Evolutionary conservation across 2,113 vertebrate species (phyloP), one percentile per base, ranked within the genome.

Genomic region (Amia ocellicauda): DNA sequence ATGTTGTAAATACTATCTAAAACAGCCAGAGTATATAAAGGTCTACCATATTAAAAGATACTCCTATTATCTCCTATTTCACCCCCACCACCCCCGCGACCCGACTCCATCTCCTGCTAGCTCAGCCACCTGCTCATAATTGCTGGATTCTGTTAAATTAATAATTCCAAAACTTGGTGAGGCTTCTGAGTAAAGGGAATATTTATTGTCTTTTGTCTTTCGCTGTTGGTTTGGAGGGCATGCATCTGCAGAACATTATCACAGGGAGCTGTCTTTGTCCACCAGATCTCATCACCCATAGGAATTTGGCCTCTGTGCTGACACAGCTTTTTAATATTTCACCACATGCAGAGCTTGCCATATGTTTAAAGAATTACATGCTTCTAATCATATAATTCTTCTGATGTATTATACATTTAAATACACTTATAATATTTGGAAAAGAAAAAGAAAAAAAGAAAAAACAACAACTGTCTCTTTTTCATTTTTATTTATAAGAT

Each of bases 281-380:
- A 20, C n/a, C 47, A 47, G 61, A 36, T 49, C 61, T 36, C 55
- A 60, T 57, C 31, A 42, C 56, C 67, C 57, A 49, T 52, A 54
- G 52, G 67, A 52, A 31, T 17, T 29, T 71, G 75, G 69, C 72
- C 72, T 68, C 67, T 45, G 54, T 31, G 62, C 74, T 79, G 69
- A 76, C 77, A 74, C 51, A 27, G 67, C 77, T 70, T 74, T 76
- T 79, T 74, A 79, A 79, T 74, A 76, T 79, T 76, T 76, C 74
- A 71, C 67, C 72, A 74, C 74, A 76, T 43, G 66, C 72, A 20
- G 77, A 29, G 66, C 31, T 9, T 29, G 16, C 72, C 77, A 79
- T 74, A 79, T 79, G 77, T 72, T 68, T 26, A 68, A 47, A 13
- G 16, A 47, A 47, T 47, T 16, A 7, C 4, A 16, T 47, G 45